Conservation (phyloP, 2,797 vertebrate genomes). For the Tolypeutes matacus region DNA sequence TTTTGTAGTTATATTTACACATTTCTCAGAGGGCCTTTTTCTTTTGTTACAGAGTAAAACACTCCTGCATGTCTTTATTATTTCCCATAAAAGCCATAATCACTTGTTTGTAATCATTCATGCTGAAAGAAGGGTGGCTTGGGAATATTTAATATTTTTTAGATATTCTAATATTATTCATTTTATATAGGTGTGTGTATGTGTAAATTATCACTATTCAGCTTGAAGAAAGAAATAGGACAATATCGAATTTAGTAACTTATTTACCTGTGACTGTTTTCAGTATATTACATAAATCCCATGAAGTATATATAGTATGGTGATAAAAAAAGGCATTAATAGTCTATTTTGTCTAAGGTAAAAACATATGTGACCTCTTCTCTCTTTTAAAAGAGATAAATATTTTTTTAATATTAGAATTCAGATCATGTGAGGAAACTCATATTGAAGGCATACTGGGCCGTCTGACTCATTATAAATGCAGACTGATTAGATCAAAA, state of each 20-base stretch:
- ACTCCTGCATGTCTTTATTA: constrained; percentile 36
- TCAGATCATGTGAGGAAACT: not conserved
- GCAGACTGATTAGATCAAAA: not conserved
- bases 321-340: constrained; percentile 4
- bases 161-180: constrained; percentile 9
- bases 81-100: constrained; percentile 45
- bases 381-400: constrained; percentile 41
- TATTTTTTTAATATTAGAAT: constrained; percentile 39
- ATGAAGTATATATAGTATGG: not conserved
- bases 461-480: not conserved
- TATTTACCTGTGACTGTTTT: constrained; percentile 48
- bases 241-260: constrained; percentile 29
- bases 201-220: constrained; percentile 28
- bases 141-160: constrained; percentile 23
- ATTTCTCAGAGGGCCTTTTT: constrained; percentile 47
- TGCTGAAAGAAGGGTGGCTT: constrained; percentile 27
- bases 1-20: constrained; percentile 60
- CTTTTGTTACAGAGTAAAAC: constrained; percentile 41
- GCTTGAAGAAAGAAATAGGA: constrained; percentile 28
- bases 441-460: not conserved
- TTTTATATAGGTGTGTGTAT: not conserved
- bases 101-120: constrained; percentile 56
- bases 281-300: not conserved
- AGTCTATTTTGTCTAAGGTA: constrained; percentile 40
- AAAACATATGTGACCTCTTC: not conserved